phyloP scores from a whole-genome alignment of 2,113 vertebrate genomes.

The Gavia stellata region DNA sequence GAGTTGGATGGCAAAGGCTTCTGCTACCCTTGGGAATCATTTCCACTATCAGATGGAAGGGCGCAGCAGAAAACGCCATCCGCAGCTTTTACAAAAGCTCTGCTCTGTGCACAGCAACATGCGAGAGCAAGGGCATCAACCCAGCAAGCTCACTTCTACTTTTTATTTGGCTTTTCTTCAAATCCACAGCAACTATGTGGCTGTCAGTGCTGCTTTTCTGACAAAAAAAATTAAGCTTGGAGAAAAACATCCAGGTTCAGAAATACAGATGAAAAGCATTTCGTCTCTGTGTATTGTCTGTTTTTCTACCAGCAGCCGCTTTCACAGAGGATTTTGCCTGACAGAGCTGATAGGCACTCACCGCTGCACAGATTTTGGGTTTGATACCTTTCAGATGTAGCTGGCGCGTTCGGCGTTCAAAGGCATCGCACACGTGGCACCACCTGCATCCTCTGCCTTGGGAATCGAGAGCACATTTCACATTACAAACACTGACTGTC shows the following conservation, averaged over 20 bases:
- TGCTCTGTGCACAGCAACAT: neutral
- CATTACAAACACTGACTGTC: neutral
- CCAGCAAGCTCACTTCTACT: neutral
- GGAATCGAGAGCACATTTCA: neutral
- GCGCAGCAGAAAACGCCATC: neutral
- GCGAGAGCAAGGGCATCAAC: neutral
- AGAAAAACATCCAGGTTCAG: neutral
- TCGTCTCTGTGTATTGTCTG: neutral
- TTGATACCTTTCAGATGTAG: constrained; percentile 26
- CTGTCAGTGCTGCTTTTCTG: neutral
- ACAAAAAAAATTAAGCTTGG: neutral
- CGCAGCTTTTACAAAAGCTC: neutral
- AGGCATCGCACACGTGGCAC: neutral
- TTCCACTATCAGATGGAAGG: fast-evolving
- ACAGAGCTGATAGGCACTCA: neutral
- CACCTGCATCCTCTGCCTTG: neutral
- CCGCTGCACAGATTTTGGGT: neutral
- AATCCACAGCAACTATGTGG: neutral
- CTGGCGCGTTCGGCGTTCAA: neutral
- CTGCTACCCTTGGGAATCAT: neutral
- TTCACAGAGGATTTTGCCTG: neutral
- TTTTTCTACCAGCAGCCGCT: neutral
- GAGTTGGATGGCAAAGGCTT: neutral
- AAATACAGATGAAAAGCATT: constrained; percentile 14
- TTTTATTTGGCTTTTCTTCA: neutral